A percentile compares a stretch with the other conserved stretches of the same genome.
Evolutionary conservation across 2,888 invertebrate genomes (phyloP).

Genomic region (Pammene fasciana): DNA sequence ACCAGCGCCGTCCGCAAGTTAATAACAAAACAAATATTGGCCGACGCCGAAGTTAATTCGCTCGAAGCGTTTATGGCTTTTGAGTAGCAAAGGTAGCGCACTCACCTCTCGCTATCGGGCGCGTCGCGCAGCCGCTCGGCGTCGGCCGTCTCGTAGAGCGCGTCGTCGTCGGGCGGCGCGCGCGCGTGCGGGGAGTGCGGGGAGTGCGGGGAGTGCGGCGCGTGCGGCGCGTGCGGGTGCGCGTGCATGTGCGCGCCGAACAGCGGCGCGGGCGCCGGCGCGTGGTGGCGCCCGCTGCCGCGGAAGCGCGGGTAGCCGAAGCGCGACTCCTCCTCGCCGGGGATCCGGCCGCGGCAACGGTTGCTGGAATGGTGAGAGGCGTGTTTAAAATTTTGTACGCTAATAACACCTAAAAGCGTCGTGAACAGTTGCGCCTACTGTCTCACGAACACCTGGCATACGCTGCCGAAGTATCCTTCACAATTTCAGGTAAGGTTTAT

Average conservation of each 20-base stretch:
- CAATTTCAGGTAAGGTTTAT: too few species aligned
- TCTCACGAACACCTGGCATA: too few species aligned
- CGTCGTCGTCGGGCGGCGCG: conserved; percentile 88
- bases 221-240: conserved; percentile 64
- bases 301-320: conserved; percentile 89
- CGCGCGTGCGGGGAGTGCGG: conserved; percentile 76
- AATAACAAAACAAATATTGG: too few species aligned
- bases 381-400: too few species aligned
- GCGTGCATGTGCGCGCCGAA: conserved; percentile 62
- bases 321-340: conserved; percentile 87
- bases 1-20: too few species aligned
- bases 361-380: conserved; percentile 76
- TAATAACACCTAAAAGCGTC: too few species aligned
- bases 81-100: conserved; percentile 34
- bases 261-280: conserved; percentile 71
- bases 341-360: conserved; percentile 72
- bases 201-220: too few species aligned
- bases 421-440: too few species aligned
- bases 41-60: too few species aligned
- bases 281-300: conserved; percentile 67
- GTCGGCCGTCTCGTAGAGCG: conserved; percentile 93
- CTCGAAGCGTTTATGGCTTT: not conserved
- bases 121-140: conserved; percentile 88
- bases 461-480: too few species aligned
- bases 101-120: conserved; percentile 95